These are phyloP conservation scores for Hesperia comma DNA, from an alignment of 2,888 invertebrate species.

Conservation along the genomic window DNA sequence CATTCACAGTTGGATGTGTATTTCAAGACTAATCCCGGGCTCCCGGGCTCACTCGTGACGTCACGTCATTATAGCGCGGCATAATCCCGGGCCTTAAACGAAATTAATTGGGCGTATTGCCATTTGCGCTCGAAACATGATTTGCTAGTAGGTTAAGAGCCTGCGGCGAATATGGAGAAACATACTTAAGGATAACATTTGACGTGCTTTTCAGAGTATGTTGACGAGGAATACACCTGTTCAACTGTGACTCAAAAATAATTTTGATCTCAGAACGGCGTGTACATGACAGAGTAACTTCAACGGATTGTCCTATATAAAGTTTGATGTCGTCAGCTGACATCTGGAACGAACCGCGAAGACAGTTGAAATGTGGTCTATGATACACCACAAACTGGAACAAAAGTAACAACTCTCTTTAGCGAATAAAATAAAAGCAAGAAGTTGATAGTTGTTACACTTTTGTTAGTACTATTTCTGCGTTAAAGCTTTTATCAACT, in stretches of 20 bases:
- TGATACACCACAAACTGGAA: not conserved
- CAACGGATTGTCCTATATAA: not conserved
- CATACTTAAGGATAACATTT: too few relatives aligned
- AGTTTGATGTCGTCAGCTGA: not conserved
- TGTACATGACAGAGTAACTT: not conserved
- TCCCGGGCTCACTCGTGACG: slow-evolving; percentile 15
- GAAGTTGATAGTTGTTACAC: not conserved
- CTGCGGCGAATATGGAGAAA: not conserved
- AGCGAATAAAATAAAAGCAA: not conserved
- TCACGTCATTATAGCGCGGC: slow-evolving; percentile 32
- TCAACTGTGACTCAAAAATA: too few relatives aligned
- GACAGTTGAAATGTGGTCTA: not conserved
- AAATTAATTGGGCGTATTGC: slow-evolving; percentile 35
- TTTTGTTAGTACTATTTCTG: not conserved
- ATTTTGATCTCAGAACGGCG: too few relatives aligned
- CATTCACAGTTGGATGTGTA: slow-evolving; percentile 1
- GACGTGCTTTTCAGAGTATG: too few relatives aligned
- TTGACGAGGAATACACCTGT: too few relatives aligned
- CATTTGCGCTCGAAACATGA: slow-evolving; percentile 26
- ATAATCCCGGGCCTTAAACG: slow-evolving; percentile 34
- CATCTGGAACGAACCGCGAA: not conserved
- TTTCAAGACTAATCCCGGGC: slow-evolving; percentile 10
- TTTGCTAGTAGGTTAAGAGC: slow-evolving; percentile 16
- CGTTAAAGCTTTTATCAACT: not conserved
- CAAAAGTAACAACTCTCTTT: not conserved